Evolutionary conservation across 2,888 invertebrate species (phyloP), one percentile per base, ranked within the genome.

Genomic region (Pegoplata infirma): DNA sequence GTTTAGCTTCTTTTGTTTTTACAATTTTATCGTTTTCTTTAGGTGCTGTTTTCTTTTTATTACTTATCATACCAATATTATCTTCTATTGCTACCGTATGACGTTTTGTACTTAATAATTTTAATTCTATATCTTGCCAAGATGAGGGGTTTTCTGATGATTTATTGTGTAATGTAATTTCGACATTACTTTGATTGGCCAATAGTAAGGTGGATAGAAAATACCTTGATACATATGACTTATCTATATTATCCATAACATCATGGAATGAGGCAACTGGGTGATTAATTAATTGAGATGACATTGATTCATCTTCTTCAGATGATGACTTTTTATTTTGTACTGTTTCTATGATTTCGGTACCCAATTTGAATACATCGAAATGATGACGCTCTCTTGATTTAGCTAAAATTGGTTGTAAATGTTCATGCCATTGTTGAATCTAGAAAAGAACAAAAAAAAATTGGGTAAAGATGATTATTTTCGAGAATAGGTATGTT

Each of bases 381-480:
- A 89, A 89, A 79, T 88, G 87, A 80, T 89, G 88, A 1, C 89
- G 85, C 3, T 85, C 84, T 59, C 86, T 86, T 0, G 89, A 86
- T 25, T 84, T 82, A 3, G 86, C 85, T 47, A 89, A 80, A 6
- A 85, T 84, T 6, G 89, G 88, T 28, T 84, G 85, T 19, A 89
- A 53, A n/a, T 85, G 81, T 12, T 83, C 82, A 71, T 89, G 89
- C 89, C 89, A 89, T 51, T 85, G 83, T 76, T 84, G 82, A 12
- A 88, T 84, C 89, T 89, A n/a, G n/a, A n/a, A n/a, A n/a, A n/a
- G n/a, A n/a, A n/a, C n/a, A n/a, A n/a, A n/a, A n/a, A n/a, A n/a
- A n/a, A n/a, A n/a, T n/a, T n/a, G n/a, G n/a, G n/a, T n/a, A n/a
- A n/a, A n/a, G n/a, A n/a, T n/a, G n/a, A n/a, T n/a, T n/a, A n/a